Percentiles rank a stretch among this genome's conserved stretches.
Evolutionary conservation across 2,888 invertebrate genomes (phyloP).

Genomic region (Hirtodrosophila cameraria): DNA sequence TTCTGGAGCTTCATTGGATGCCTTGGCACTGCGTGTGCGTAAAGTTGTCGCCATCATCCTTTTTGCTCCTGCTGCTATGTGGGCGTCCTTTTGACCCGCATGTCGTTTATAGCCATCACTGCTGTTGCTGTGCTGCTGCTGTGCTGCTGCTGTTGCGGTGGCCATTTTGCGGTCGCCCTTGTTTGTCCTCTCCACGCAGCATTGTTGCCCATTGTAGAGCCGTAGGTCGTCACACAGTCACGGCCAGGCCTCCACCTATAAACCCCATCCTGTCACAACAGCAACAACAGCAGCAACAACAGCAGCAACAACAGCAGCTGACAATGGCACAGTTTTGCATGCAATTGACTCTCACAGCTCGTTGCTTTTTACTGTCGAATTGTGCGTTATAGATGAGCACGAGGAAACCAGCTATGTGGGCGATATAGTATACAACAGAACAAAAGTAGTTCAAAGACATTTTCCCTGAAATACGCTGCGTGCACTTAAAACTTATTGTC

Average conservation of each 20-base stretch:
- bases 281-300: conserved; percentile 2
- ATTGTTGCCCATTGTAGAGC: conserved; percentile 52
- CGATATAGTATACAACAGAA: neutral
- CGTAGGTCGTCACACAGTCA: conserved; percentile 65
- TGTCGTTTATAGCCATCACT: conserved; percentile 65
- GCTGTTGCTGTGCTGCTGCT: conserved; percentile 21
- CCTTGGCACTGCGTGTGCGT: conserved; percentile 19
- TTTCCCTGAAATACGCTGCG: neutral
- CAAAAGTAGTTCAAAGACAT: conserved; percentile 22
- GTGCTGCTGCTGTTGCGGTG: conserved; percentile 66
- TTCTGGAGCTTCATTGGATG: conserved; percentile 42
- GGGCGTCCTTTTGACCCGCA: conserved; percentile 78
- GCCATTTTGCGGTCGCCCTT: conserved; percentile 72
- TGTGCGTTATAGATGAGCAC: conserved; percentile 40
- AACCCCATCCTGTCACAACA: neutral
- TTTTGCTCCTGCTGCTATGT: conserved; percentile 35
- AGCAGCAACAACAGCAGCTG: conserved; percentile 35
- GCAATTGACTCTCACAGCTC: conserved; percentile 80
- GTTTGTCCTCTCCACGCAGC: conserved; percentile 52
- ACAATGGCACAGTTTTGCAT: conserved; percentile 80
- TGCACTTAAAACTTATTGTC: conserved; percentile 5
- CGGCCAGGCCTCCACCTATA: conserved; percentile 24
- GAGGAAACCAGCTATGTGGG: conserved; percentile 10
- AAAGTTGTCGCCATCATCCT: conserved; percentile 48
- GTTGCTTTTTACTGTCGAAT: conserved; percentile 71